Evolutionary conservation across 2,797 vertebrate genomes (phyloP).

Genomic region (Gadopsis bispinosus): DNA sequence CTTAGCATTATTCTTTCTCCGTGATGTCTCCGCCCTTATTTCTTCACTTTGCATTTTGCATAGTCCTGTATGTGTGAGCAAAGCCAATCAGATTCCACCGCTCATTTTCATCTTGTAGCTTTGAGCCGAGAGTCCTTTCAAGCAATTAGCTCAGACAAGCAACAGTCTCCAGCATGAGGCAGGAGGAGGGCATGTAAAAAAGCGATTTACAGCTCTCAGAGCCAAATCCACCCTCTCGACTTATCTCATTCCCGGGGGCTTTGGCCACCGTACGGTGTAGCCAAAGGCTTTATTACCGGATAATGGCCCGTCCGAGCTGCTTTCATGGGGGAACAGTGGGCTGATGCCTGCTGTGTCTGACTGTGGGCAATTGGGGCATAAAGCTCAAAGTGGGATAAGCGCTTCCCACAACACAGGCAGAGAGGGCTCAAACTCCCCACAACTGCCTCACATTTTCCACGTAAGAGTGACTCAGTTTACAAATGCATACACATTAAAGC

Average conservation of each 20-base stretch:
- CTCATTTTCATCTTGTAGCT: slow-evolving; percentile 66
- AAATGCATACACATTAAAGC: slow-evolving; percentile 30
- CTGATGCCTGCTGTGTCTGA: slow-evolving; percentile 58
- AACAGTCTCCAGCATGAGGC: slow-evolving; percentile 55
- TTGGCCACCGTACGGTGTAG: slow-evolving; percentile 64
- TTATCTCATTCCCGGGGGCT: slow-evolving; percentile 67
- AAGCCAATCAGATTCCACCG: slow-evolving; percentile 47
- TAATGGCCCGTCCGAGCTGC: slow-evolving; percentile 61
- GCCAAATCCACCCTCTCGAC: slow-evolving; percentile 70
- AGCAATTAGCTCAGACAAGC: slow-evolving; percentile 74
- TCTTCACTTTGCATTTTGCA: slow-evolving; percentile 33
- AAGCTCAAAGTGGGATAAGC: slow-evolving; percentile 69
- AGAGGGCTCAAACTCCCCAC: slow-evolving; percentile 24
- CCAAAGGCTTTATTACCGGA: slow-evolving; percentile 71
- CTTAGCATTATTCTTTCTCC: neutral
- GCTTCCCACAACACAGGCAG: slow-evolving; percentile 34
- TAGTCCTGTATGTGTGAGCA: slow-evolving; percentile 30
- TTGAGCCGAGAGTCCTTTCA: slow-evolving; percentile 62
- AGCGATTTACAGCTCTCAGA: slow-evolving; percentile 72
- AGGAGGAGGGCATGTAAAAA: slow-evolving; percentile 71
- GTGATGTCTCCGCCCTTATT: slow-evolving; percentile 20
- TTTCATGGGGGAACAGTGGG: slow-evolving; percentile 62
- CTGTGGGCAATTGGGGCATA: slow-evolving; percentile 68
- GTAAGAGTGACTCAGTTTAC: slow-evolving; percentile 38
- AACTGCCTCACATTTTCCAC: slow-evolving; percentile 51